phyloP scores from a whole-genome alignment of 1,140 invertebrate genomes.

The Potamilus streckersoni region DNA sequence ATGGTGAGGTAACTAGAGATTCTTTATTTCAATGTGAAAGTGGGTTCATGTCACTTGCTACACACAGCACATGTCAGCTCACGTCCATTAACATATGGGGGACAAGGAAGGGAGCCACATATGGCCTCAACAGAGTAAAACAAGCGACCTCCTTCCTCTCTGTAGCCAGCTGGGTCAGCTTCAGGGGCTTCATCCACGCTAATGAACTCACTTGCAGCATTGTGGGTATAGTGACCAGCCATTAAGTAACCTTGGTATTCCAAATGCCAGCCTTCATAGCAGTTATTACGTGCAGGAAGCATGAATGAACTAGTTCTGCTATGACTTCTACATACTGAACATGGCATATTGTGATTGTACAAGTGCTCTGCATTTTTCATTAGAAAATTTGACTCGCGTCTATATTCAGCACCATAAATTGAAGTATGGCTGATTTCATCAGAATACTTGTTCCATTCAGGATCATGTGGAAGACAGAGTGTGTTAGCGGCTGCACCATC shows the following conservation, averaged over 20 bases:
- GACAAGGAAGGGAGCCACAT: constrained; percentile 43
- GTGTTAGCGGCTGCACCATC: neutral
- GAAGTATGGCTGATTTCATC: neutral
- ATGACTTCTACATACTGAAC: constrained; percentile 28
- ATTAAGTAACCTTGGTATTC: constrained; percentile 40
- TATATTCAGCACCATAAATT: constrained; percentile 33
- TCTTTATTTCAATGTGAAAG: too few species aligned
- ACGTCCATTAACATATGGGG: constrained; percentile 30
- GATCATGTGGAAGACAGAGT: constrained; percentile 14
- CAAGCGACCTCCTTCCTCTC: constrained; percentile 24
- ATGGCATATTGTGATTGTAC: constrained; percentile 25
- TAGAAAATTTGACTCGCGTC: neutral
- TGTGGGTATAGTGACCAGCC: constrained; percentile 11
- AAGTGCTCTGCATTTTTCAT: neutral
- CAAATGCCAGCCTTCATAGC: constrained; percentile 26
- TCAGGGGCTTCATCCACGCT: constrained; percentile 37
- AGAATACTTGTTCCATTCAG: constrained; percentile 12
- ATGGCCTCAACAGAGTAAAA: constrained; percentile 30
- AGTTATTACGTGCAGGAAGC: constrained; percentile 32
- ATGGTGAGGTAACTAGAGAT: too few species aligned
- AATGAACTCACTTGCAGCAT: constrained; percentile 25
- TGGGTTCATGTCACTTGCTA: constrained; percentile 15
- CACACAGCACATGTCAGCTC: constrained; percentile 47
- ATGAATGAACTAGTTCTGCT: constrained; percentile 21
- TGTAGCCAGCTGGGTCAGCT: neutral